These are phyloP conservation scores for Bergia puertoricense DNA, from an alignment of 92 coral and sea anemone species.

Conservation along the genomic window DNA sequence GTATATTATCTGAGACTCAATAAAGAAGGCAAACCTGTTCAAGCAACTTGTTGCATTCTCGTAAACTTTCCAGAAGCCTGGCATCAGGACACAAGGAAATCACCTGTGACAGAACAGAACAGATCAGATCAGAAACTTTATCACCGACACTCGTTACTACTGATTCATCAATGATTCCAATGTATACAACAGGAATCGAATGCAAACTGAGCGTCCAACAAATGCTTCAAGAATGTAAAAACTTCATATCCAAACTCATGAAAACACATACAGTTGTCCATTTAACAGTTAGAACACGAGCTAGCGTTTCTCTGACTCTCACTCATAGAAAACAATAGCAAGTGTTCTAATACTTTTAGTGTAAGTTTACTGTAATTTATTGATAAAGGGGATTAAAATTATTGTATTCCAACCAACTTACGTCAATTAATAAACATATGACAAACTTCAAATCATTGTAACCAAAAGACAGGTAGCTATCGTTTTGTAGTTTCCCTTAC, in stretches of 20 bases:
- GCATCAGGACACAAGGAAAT: slow-evolving; percentile 97
- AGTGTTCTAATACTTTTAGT: too few species aligned
- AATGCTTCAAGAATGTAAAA: neutral
- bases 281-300: too few species aligned
- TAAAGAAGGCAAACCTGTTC: slow-evolving; percentile 76
- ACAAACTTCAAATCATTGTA: too few species aligned
- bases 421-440: too few species aligned
- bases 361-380: too few species aligned
- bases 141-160: neutral
- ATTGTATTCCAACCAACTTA: too few species aligned
- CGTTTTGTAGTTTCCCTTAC: neutral
- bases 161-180: neutral
- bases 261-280: neutral
- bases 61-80: slow-evolving; percentile 86
- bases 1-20: neutral
- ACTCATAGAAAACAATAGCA: neutral
- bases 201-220: neutral
- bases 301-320: too few species aligned
- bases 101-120: slow-evolving; percentile 55
- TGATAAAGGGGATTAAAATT: too few species aligned
- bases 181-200: neutral
- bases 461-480: too few species aligned
- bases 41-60: slow-evolving; percentile 94
- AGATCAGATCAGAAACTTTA: neutral
- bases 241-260: neutral